Conservation (phyloP, 1,140 invertebrate genomes). For the Drosophila mojavensis region DNA sequence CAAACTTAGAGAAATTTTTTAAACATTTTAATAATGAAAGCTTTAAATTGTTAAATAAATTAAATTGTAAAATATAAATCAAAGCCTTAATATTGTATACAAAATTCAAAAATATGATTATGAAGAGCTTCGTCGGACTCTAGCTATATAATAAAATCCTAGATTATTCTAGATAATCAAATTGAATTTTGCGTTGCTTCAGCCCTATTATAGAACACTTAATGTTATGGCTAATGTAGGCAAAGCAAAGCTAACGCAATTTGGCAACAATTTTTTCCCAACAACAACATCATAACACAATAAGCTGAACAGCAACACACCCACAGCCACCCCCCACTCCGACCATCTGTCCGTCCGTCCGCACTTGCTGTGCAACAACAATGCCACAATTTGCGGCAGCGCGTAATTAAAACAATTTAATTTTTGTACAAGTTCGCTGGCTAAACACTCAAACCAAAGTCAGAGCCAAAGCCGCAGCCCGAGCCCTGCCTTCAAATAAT, state of each 20-base stretch:
- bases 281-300: constrained; percentile 46
- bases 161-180: not conserved
- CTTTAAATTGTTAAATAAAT: not conserved
- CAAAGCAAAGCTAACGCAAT: constrained; percentile 66
- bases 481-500: constrained; percentile 76
- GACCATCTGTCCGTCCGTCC: no score
- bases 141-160: no score
- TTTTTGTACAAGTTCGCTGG: constrained; percentile 73
- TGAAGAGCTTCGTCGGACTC: no score
- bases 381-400: constrained; percentile 73
- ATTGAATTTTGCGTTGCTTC: not conserved
- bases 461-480: constrained; percentile 54
- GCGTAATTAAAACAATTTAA: constrained; percentile 83
- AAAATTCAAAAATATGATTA: no score
- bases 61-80: not conserved
- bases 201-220: constrained; percentile 42
- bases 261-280: constrained; percentile 72
- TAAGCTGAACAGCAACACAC: constrained; percentile 33
- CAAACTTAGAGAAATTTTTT: no score
- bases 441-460: constrained; percentile 25
- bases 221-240: constrained; percentile 40
- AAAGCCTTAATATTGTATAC: no score
- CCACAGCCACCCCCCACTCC: not conserved
- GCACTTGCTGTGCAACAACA: not conserved
- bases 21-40: no score